phyloP scores from a whole-genome alignment of 2,113 vertebrate genomes.

The Lethenteron reissneri region DNA sequence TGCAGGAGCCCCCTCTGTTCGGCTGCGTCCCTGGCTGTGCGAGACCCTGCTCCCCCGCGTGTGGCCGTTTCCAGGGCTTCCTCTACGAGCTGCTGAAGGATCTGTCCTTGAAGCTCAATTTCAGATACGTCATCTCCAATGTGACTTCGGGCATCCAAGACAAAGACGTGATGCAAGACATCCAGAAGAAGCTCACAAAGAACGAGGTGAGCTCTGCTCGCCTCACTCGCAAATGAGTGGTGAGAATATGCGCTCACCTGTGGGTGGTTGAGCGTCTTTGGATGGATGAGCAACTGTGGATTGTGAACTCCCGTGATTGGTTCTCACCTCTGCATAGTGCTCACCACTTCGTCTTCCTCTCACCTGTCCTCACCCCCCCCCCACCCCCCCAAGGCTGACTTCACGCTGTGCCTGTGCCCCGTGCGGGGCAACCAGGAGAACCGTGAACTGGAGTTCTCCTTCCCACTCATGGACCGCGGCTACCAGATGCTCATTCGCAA shows the following conservation, averaged over 20 bases:
- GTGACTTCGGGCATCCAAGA: not conserved
- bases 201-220: not conserved
- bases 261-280: too few relatives aligned
- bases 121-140: not conserved
- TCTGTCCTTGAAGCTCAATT: constrained; percentile 3
- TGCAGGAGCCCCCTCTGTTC: too few relatives aligned
- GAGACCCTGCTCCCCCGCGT: not conserved
- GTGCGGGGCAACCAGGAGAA: constrained; percentile 5
- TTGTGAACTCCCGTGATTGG: too few relatives aligned
- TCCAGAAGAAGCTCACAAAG: not conserved
- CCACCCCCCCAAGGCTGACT: not conserved
- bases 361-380: too few relatives aligned
- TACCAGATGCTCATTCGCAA: constrained; percentile 3
- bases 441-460: constrained; percentile 1
- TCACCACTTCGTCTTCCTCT: not conserved
- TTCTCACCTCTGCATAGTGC: too few relatives aligned
- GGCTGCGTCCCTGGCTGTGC: too few relatives aligned
- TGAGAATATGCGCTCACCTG: too few relatives aligned
- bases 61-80: not conserved
- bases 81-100: constrained; percentile 2
- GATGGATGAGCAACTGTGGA: too few relatives aligned
- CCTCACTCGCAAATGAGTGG: too few relatives aligned
- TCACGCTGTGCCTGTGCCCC: constrained; percentile 3
- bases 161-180: not conserved
- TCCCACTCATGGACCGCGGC: constrained; percentile 5